phyloP scores from a whole-genome alignment of 2,888 invertebrate genomes.

The Dynastes maya region DNA sequence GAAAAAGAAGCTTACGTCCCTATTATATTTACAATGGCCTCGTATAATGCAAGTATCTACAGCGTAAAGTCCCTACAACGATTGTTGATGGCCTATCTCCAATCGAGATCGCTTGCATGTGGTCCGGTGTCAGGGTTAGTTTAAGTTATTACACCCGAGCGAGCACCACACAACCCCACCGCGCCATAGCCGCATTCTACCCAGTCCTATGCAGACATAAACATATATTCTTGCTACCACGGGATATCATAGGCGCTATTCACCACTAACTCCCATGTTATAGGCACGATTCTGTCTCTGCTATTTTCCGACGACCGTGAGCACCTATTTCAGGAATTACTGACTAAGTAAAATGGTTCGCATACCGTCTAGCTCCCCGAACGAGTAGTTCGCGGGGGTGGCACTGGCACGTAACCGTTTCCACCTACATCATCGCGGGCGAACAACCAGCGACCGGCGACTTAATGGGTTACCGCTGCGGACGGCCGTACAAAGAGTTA shows the following conservation, averaged over 20 bases:
- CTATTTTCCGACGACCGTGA: constrained; percentile 29
- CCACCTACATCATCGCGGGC: neutral
- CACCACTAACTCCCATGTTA: neutral
- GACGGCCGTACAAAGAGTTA: constrained; percentile 12
- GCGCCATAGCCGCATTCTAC: constrained; percentile 13
- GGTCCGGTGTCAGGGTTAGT: constrained; percentile 45
- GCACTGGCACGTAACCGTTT: neutral
- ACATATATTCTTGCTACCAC: neutral
- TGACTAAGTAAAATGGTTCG: constrained; percentile 39
- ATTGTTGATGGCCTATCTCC: constrained; percentile 35
- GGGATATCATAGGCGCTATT: neutral
- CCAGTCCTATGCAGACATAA: neutral
- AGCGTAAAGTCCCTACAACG: constrained; percentile 17
- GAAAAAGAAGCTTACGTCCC: constrained; percentile 8
- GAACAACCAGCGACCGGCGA: neutral
- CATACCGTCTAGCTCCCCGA: neutral
- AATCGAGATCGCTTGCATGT: constrained; percentile 44
- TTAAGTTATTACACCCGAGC: constrained; percentile 48
- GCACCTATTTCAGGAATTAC: constrained; percentile 41
- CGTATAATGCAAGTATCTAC: neutral
- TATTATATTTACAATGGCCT: neutral
- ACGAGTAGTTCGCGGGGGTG: neutral
- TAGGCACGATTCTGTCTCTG: constrained; percentile 11
- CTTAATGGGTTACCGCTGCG: constrained; percentile 1
- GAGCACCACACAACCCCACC: constrained; percentile 26